Base-by-base conservation (phyloP, 1,140 invertebrate species). In the Chrysomallon squamiferum region DNA sequence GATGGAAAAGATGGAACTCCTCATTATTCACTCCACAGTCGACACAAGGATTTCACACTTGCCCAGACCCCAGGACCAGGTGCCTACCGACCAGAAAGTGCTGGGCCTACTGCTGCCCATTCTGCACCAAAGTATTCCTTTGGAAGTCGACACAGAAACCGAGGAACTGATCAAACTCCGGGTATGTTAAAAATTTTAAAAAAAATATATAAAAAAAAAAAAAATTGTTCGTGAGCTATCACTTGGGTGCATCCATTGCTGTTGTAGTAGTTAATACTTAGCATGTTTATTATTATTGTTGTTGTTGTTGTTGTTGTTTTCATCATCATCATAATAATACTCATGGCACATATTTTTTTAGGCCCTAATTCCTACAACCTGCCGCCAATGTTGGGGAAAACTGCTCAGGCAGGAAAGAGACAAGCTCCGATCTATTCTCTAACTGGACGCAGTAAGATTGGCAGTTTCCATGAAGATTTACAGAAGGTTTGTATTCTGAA, bases 321-420 rank as follows among this genome's bases (percentile, higher is more conserved):
- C n/a, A n/a, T n/a, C n/a, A n/a, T n/a, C n/a, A n/a, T n/a, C n/a
- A n/a, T n/a, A n/a, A n/a, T n/a, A n/a, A n/a, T n/a, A n/a, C n/a
- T n/a, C n/a, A n/a, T n/a, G n/a, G n/a, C n/a, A n/a, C n/a, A n/a
- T n/a, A n/a, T n/a, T n/a, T n/a, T 69, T 81, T 59, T 80, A 93
- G 92, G 90, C 73, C 93, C 94, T 29, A 96, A 96, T 80, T 88
- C 90, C 20, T 96, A 96, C 85, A 92, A 90, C 71, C 92, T 95
- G 66, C 93, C 93, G 27, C 32, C 91, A 45, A 91, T 91, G 56
- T 85, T 95, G 68, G 92, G 92, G 18, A 88, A 87, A 58, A 90
- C 89, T 3, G 71, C 77, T 22, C 88, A 89, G 79, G 89, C 90
- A 3, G 88, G 88, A 64, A 92, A 91, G 73, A 87, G 86, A 69